Base-by-base conservation (phyloP, 2,797 vertebrate species). In the Platyrinchus mystaceus region DNA sequence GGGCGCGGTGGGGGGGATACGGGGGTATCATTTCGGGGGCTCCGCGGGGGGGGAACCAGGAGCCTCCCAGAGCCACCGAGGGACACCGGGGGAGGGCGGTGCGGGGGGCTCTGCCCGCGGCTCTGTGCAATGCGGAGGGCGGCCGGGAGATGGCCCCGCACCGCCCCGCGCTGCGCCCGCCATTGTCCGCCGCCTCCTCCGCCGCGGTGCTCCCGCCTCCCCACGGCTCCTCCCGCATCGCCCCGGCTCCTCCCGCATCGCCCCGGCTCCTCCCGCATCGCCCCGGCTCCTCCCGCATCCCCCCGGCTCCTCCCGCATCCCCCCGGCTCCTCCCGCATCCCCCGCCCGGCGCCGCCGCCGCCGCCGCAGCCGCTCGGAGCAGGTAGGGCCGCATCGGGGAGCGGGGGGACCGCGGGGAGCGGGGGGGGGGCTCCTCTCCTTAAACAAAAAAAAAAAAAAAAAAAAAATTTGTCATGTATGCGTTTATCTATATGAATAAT, bases 111-210 rank as follows among this genome's bases (percentile, higher is more conserved):
- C 9, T 32, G 16, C 44, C 36, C 5, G 20, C 14, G 20, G 15
- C 9, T 17, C 64, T 2, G 79, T 44, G 67, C 66, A 62, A 44
- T 80, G 88, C 84, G 12, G 24, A 37, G 37, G 14, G 13, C 67
- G 18, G 76, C 91, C 94, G 86, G 89, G 85, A 95, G 94, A 84
- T 91, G 87, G 59, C 90, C 36, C 87, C 67, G 80, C 71, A 12
- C 80, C 5, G 41, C n/a, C 41, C 91, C 39, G 73, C 44, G 28
- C 83, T 52, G 39, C 1, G 13, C 87, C 34, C 83, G 82, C 92
- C 90, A 92, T 95, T 94, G 94, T 94, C 89, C 90, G 3, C 87
- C 74, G 23, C 50, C 34, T 32, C 77, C 58, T 16, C 49, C 62
- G 34, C 46, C 64, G 60, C 60, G 30, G 17, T 23, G 60, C 50